Base-by-base conservation (phyloP, 2,888 invertebrate species). In the Acleris cristana region DNA sequence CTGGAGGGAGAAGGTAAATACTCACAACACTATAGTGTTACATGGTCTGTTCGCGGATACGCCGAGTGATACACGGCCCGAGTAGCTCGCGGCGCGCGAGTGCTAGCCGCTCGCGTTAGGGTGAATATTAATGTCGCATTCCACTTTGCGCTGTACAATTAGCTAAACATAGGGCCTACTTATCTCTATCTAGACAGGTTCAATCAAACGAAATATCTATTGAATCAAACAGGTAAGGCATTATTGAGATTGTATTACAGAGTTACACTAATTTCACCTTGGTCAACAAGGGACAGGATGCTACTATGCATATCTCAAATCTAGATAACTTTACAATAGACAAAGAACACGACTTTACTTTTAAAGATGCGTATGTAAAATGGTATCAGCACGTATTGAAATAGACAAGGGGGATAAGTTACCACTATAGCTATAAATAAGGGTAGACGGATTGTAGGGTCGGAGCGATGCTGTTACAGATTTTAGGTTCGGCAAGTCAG, bases 341-440 rank as follows among this genome's bases (percentile, higher is more conserved):
- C 70, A 76, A 64, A 75, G 74, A 84, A 80, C 81, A 85, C 81
- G 79, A 78, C 76, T 74, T 81, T 82, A 80, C 80, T 76, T 79
- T 77, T 10, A 80, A 80, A 74, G 79, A 84, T 79, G 83, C 80
- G 86, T 79, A 79, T 79, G 81, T 77, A 83, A 67, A 61, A 63
- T 63, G 78, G 79, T 83, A 80, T 84, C 81, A 87, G 89, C 88
- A 85, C 81, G 85, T 81, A 77, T 84, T 82, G 78, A 78, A 67
- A 85, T 85, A 87, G 78, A 84, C 83, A 85, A 79, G 80, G 86
- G 84, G 86, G 16, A 61, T 53, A 66, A 66, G 85, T 86, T 86
- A 80, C 86, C 88, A 89, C 90, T 92, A 92, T 89, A 90, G 91
- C 92, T 92, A 92, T 89, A 88, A 87, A 85, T 88, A 87, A 86